phyloP scores from a whole-genome alignment of 92 coral and sea anemone genomes.

The Zoanthus solanderi region DNA sequence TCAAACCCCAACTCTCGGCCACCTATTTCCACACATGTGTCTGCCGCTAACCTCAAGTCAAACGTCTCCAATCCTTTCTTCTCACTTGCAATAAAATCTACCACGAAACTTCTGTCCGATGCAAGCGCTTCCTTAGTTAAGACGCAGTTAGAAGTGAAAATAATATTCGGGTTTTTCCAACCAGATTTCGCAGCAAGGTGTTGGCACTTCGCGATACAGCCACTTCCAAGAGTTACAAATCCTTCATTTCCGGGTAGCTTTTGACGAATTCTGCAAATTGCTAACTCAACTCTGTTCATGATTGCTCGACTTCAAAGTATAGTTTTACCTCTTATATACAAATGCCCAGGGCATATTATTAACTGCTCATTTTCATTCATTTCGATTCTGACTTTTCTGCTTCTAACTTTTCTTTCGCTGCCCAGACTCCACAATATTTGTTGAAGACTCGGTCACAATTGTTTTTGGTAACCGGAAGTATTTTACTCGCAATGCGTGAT shows the following conservation, averaged over 20 bases:
- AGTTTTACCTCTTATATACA: background rate
- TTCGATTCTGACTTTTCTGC: background rate
- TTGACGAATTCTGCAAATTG: constrained; percentile 83
- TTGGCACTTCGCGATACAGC: constrained; percentile 78
- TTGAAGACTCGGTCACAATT: background rate
- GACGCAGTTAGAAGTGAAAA: constrained; percentile 77
- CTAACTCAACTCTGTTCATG: constrained; percentile 88
- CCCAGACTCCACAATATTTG: background rate
- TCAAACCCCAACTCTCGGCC: constrained; percentile 52
- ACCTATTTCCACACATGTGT: constrained; percentile 61
- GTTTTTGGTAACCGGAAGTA: no score
- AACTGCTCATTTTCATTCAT: constrained; percentile 5
- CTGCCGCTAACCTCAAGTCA: constrained; percentile 79
- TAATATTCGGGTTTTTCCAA: constrained; percentile 81
- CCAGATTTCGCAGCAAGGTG: constrained; percentile 71
- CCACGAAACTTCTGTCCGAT: constrained; percentile 68
- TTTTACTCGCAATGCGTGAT: no score
- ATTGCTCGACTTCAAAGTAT: background rate
- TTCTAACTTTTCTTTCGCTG: background rate
- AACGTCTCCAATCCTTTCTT: constrained; percentile 82
- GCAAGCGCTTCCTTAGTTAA: constrained; percentile 70
- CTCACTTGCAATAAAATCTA: constrained; percentile 78
- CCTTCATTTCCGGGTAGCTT: constrained; percentile 77
- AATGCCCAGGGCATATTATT: background rate
- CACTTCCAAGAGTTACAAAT: constrained; percentile 78